Evolutionary conservation across 2,797 vertebrate species (phyloP), one percentile per base, ranked within the genome.

Genomic region (Valencia hispanica): DNA sequence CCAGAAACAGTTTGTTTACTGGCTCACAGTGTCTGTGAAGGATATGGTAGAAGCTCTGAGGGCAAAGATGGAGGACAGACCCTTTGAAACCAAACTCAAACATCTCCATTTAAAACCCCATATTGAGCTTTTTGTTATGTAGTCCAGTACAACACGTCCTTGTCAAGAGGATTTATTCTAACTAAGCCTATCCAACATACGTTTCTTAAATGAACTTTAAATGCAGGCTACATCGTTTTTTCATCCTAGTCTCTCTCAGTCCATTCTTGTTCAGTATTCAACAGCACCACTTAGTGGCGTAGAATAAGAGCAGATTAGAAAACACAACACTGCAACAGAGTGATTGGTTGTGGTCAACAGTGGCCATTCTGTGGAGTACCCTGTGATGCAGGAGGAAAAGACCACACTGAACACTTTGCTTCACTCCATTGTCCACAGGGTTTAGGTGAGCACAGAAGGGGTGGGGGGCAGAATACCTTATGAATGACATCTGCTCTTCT

Each of bases 351-450:
- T 91, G 92, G 93, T 5, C 61, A 85, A 75, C 89, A 83, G 74
- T 95, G 95, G 83, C 94, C 94, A 0, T 95, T 95, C 71, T 95
- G 95, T 27, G 20, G 0, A 30, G 75, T 59, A 0, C 88, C 93
- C 0, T 95, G 94, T 91, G 93, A 94, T 0, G 90, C 88, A 39
- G 91, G 61, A 77, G 92, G 75, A 34, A 12, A n/a, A 0, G 27
- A 20, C 34, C 94, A 95, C 45, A 11, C 2, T 5, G 27, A 91
- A 0, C 95, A 95, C 32, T 74, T 14, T 18, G 66, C 92, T 43
- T n/a, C 76, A 8, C 0, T 59, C 1, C 95, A 94, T 84, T 87
- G 92, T 0, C 79, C 94, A 10, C 0, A 81, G 0, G 94, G 89
- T 72, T 81, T 94, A 0, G 83, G 87, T 4, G 0, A 0, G 0